Evolutionary conservation across 2,113 vertebrate species (phyloP).

Genomic region (Donacobius atricapilla): DNA sequence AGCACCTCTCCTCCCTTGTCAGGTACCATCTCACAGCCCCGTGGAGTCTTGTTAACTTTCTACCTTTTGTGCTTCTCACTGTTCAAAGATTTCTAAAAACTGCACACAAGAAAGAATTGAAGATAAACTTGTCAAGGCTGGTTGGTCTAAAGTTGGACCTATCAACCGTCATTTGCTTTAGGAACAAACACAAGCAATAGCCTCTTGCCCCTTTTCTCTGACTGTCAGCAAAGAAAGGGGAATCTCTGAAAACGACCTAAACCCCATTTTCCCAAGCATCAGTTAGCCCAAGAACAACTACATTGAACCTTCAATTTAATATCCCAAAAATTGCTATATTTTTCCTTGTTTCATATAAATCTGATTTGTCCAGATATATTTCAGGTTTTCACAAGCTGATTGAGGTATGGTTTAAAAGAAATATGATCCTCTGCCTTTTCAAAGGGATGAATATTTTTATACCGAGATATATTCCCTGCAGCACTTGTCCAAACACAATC

Average conservation of each 20-base stretch:
- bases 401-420: background rate
- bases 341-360: conserved; percentile 5
- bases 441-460: background rate
- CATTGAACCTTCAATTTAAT: background rate
- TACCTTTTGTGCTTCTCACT: conserved; percentile 38
- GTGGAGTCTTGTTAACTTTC: conserved; percentile 49
- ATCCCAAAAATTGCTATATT: background rate
- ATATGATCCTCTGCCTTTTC: background rate
- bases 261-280: background rate
- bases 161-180: conserved; percentile 22
- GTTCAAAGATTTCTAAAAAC: conserved; percentile 52
- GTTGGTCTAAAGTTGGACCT: conserved; percentile 21
- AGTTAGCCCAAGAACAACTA: background rate
- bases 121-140: conserved; percentile 16
- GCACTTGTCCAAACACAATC: background rate
- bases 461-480: background rate
- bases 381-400: background rate
- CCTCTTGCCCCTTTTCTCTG: background rate
- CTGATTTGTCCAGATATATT: background rate
- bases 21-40: conserved; percentile 33
- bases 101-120: background rate
- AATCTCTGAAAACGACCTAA: background rate
- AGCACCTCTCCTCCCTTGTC: conserved; percentile 30
- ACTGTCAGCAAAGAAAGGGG: background rate
- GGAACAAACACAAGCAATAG: conserved; percentile 11